Conservation (phyloP, 2,113 vertebrate species). For the Xyrauchen texanus region DNA sequence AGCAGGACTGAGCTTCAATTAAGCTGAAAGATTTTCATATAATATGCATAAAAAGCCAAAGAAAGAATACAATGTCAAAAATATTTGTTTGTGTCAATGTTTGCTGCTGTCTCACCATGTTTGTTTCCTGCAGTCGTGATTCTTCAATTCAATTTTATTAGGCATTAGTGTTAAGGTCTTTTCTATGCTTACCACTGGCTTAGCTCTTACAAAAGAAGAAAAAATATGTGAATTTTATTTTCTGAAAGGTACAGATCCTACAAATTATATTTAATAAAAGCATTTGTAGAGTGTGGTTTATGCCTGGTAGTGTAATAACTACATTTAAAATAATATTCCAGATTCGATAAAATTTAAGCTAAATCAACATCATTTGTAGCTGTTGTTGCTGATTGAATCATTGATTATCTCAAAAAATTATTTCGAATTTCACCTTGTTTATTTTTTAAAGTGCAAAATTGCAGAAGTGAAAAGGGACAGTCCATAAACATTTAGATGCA, state of each 20-base stretch:
- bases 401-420: too few species aligned
- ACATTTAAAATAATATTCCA: too few species aligned
- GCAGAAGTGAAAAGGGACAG: too few species aligned
- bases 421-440: too few species aligned
- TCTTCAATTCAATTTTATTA: constrained; percentile 60
- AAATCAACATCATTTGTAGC: too few species aligned
- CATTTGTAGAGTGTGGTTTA: too few species aligned
- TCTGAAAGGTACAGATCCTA: neutral
- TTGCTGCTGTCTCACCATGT: constrained; percentile 75
- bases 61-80: neutral
- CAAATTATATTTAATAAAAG: neutral
- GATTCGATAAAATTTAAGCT: too few species aligned
- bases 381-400: too few species aligned
- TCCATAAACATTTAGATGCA: too few species aligned
- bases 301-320: too few species aligned
- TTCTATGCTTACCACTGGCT: constrained; percentile 82
- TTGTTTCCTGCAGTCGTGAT: constrained; percentile 60
- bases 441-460: too few species aligned
- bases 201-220: constrained; percentile 69
- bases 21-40: constrained; percentile 58
- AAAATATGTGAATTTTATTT: neutral
- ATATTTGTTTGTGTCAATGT: neutral
- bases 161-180: constrained; percentile 78
- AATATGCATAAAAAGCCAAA: neutral
- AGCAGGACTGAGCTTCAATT: constrained; percentile 81